Conservation (phyloP, 1,140 invertebrate genomes). For the Lycorma delicatula region DNA sequence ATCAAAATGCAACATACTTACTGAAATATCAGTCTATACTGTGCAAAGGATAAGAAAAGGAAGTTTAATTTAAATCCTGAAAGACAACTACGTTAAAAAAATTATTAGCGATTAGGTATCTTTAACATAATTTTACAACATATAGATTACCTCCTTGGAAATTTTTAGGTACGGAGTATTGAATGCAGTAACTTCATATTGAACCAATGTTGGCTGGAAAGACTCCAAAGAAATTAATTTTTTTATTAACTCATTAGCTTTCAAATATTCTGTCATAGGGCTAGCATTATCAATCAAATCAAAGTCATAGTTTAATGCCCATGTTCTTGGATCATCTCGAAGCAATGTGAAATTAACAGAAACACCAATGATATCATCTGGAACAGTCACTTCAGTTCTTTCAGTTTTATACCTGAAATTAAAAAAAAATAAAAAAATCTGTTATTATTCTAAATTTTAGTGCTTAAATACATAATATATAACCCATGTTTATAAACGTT, state of each 20-base stretch:
- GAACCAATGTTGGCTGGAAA: conserved; percentile 47
- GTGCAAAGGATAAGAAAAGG: too few species aligned
- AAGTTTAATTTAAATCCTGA: too few species aligned
- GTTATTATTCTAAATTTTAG: background rate
- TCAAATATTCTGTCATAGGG: conserved; percentile 46
- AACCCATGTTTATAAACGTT: too few species aligned
- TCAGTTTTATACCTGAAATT: conserved; percentile 52
- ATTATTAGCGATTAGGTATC: too few species aligned
- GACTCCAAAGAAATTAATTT: conserved; percentile 56
- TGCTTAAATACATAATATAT: too few species aligned
- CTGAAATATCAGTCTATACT: too few species aligned
- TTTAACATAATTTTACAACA: too few species aligned
- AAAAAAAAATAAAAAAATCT: conserved; percentile 19
- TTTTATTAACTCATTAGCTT: conserved; percentile 50
- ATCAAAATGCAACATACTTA: too few species aligned
- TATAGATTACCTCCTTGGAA: conserved; percentile 48
- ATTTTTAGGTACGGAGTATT: conserved; percentile 54
- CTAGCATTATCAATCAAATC: conserved; percentile 44
- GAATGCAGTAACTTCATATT: conserved; percentile 52
- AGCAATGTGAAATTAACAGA: conserved; percentile 71
- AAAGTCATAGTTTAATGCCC: conserved; percentile 71
- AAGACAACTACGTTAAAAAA: too few species aligned
- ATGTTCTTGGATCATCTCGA: conserved; percentile 61
- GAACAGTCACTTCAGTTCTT: conserved; percentile 53
- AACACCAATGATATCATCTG: conserved; percentile 42